phyloP scores from a whole-genome alignment of 2,888 invertebrate genomes.

The Candidula unifasciata region DNA sequence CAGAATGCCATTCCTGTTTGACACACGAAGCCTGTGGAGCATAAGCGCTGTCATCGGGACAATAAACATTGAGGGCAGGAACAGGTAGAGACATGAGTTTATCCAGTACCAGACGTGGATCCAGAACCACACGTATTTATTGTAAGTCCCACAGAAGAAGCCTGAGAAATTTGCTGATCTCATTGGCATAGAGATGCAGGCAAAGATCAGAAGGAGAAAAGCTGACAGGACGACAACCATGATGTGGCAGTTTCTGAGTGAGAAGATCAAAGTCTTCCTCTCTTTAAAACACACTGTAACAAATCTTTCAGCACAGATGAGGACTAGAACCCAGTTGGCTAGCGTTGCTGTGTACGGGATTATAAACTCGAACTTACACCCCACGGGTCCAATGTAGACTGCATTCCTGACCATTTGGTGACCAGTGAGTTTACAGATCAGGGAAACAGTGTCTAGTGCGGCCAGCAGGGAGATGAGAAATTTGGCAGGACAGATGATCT shows the following conservation, averaged over 20 bases:
- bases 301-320: slow-evolving; percentile 55
- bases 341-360: slow-evolving; percentile 46
- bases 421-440: slow-evolving; percentile 50
- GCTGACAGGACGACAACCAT: not conserved
- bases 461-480: slow-evolving; percentile 54
- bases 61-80: slow-evolving; percentile 52
- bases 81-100: slow-evolving; percentile 49
- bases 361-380: slow-evolving; percentile 51
- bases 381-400: slow-evolving; percentile 45
- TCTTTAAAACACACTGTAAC: slow-evolving; percentile 51
- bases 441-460: slow-evolving; percentile 52
- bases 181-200: not conserved
- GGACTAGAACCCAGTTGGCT: slow-evolving; percentile 56
- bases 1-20: slow-evolving; percentile 17
- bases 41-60: slow-evolving; percentile 53
- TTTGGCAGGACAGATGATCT: slow-evolving; percentile 47
- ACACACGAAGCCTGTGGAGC: slow-evolving; percentile 35
- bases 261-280: not conserved
- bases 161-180: not conserved
- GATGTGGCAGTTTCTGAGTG: slow-evolving; percentile 3
- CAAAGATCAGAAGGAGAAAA: not conserved
- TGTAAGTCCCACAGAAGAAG: not conserved
- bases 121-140: slow-evolving; percentile 14
- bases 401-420: slow-evolving; percentile 52
- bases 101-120: slow-evolving; percentile 54